Evolutionary conservation across 1,140 invertebrate species (phyloP).

Genomic region (Aphidius gifuensis): DNA sequence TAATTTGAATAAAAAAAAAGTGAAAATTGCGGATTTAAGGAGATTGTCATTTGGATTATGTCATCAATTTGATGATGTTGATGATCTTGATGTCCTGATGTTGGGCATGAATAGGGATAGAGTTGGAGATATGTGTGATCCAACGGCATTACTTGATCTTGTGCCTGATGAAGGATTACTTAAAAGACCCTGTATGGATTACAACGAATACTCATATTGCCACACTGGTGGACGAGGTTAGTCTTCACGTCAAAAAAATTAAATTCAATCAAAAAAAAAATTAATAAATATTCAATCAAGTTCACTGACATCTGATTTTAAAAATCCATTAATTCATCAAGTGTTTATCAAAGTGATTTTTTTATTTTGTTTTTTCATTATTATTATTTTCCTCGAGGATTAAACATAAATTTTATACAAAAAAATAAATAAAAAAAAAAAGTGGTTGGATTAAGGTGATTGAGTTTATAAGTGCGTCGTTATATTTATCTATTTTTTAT

Average conservation of each 20-base stretch:
- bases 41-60: too few species aligned
- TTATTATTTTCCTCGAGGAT: too few species aligned
- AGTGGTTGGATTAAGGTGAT: too few species aligned
- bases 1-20: too few species aligned
- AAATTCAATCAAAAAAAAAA: background rate
- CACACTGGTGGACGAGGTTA: constrained; percentile 52
- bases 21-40: too few species aligned
- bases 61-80: background rate
- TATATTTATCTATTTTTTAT: too few species aligned
- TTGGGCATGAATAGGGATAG: constrained; percentile 1
- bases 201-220: constrained; percentile 55
- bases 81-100: constrained; percentile 21
- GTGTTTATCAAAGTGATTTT: too few species aligned
- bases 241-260: constrained; percentile 25
- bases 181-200: constrained; percentile 53
- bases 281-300: background rate
- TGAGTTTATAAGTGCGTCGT: too few species aligned
- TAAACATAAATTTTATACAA: too few species aligned
- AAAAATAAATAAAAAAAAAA: too few species aligned
- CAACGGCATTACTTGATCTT: constrained; percentile 49
- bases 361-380: too few species aligned
- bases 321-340: too few species aligned
- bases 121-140: constrained; percentile 32
- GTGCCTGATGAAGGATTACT: constrained; percentile 51
- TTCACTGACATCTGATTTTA: background rate